Evolutionary conservation across 1,140 invertebrate species (phyloP), one percentile per base, ranked within the genome.

Genomic region (Danaus plexippus): DNA sequence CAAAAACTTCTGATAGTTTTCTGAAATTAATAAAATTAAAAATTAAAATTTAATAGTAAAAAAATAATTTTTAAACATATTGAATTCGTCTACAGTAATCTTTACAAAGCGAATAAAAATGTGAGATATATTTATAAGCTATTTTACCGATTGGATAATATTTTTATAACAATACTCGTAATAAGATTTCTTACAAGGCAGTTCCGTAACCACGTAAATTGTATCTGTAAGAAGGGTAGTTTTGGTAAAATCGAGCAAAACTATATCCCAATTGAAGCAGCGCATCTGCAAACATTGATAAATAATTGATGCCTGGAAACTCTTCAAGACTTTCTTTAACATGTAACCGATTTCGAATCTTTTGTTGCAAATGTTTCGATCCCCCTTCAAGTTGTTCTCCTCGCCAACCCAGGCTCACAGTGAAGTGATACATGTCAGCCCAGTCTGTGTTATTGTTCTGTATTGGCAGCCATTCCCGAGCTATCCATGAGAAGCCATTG

Each of bases 401-500:
- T 10, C 62, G 50, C 57, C 62, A 60, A 5, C 54, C 12, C 11
- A 57, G 52, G 9, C 57, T 47, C 32, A 64, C 43, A 1, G 57
- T 54, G 47, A 50, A 44, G 13, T 57, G 54, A n/a, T 43, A 18
- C 11, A 57, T 40, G 9, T 11, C 15, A 1, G 2, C 22, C n/a
- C 41, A 32, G 9, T 43, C 9, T 3, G 47, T 46, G n/a, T 57
- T 54, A 18, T 11, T 53, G n/a, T 48, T 54, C 15, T 57, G 11
- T 9, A 50, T 9, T 10, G 42, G 8, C n/a, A 51, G 48, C 60
- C 59, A 59, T 40, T 57, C 52, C 15, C 64, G 57, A 12, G 54
- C 53, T 47, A 66, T 59, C 64, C 64, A 66, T 11, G 54, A 22
- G 12, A 59, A 59, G 11, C 56, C 46, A 12, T 50, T 47, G 9